Percentiles rank a stretch among this genome's conserved stretches.
phyloP scores from a whole-genome alignment of 1,140 invertebrate species.

The Drosophila albomicans region DNA sequence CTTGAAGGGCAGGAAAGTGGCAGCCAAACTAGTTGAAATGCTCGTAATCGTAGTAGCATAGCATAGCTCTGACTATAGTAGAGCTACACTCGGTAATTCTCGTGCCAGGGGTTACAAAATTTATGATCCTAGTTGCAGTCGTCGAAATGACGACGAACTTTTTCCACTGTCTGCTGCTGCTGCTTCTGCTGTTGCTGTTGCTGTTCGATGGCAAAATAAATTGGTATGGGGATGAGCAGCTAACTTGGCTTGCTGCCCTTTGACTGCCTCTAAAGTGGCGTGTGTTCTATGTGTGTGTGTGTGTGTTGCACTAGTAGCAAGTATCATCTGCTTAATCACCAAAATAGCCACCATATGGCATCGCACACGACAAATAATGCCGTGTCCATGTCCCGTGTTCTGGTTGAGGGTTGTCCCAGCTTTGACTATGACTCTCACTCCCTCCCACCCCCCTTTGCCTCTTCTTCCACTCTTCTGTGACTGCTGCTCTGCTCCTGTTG shows the following conservation, averaged over 20 bases:
- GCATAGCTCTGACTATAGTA: not conserved
- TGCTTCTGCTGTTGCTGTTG: not conserved
- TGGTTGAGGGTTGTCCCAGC: slow-evolving; percentile 34
- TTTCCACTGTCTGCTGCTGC: slow-evolving; percentile 40
- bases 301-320: slow-evolving; percentile 33
- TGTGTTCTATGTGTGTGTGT: slow-evolving; percentile 16
- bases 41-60: not conserved
- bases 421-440: slow-evolving; percentile 1
- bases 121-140: slow-evolving; percentile 73
- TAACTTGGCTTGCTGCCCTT: slow-evolving; percentile 64
- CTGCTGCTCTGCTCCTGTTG: not conserved
- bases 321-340: slow-evolving; percentile 84
- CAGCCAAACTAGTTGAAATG: slow-evolving; percentile 34
- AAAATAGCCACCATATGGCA: slow-evolving; percentile 83
- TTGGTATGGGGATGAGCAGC: slow-evolving; percentile 34
- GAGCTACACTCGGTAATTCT: not conserved
- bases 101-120: slow-evolving; percentile 71
- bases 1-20: slow-evolving; percentile 23
- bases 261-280: slow-evolving; percentile 42
- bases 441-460: not conserved
- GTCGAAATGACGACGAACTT: slow-evolving; percentile 78
- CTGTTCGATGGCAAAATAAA: not conserved
- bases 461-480: not conserved
- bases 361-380: slow-evolving; percentile 41
- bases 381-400: slow-evolving; percentile 23